A percentile compares a stretch with the other conserved stretches of the same genome.
Evolutionary conservation across 2,888 invertebrate genomes (phyloP).

Genomic region (Agriopis leucophaearia): DNA sequence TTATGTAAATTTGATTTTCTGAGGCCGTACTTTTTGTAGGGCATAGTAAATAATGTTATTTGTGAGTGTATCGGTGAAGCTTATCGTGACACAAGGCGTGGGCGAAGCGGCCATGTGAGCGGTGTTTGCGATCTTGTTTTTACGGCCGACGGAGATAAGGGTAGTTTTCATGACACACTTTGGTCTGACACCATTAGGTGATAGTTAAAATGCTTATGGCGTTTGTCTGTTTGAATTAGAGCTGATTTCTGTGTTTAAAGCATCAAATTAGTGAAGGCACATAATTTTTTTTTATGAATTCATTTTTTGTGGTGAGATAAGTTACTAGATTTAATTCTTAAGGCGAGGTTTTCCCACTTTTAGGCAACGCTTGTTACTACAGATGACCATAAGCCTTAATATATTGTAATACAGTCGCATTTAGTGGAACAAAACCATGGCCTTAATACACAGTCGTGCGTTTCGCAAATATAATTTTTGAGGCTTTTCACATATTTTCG

Average conservation of each 20-base stretch:
- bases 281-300: too few species aligned
- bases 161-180: slow-evolving; percentile 51
- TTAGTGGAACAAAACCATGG: too few species aligned
- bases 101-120: slow-evolving; percentile 77
- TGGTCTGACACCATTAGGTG: slow-evolving; percentile 27
- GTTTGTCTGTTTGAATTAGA: slow-evolving; percentile 19
- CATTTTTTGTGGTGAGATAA: too few species aligned
- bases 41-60: slow-evolving; percentile 52
- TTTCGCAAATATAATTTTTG: too few species aligned
- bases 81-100: slow-evolving; percentile 70
- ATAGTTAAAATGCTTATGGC: slow-evolving; percentile 22
- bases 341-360: too few species aligned
- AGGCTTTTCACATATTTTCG: too few species aligned
- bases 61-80: slow-evolving; percentile 62
- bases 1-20: slow-evolving; percentile 53
- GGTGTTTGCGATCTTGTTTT: slow-evolving; percentile 68
- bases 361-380: too few species aligned
- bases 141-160: slow-evolving; percentile 65
- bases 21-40: slow-evolving; percentile 53
- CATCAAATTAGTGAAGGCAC: too few species aligned
- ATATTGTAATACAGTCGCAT: too few species aligned
- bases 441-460: too few species aligned
- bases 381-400: too few species aligned
- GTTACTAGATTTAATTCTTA: too few species aligned
- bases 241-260: not conserved